Base-by-base conservation (phyloP, 2,797 vertebrate species). In the Muscicapa striata region DNA sequence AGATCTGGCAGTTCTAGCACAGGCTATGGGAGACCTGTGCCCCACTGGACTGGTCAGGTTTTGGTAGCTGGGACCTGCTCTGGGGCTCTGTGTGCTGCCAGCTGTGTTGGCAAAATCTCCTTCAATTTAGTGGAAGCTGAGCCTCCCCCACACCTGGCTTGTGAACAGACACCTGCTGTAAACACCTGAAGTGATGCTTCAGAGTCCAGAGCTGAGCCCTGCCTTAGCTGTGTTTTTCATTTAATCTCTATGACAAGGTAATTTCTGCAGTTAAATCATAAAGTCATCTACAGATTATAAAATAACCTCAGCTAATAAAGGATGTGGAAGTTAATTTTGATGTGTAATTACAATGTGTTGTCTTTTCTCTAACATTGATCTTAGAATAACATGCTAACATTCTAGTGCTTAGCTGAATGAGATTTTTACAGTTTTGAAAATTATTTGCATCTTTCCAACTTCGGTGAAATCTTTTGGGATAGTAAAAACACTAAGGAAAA, bases 351-450 rank as follows among this genome's bases (percentile, higher is more conserved):
- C 80, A 78, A 46, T 21, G 30, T 5, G 14, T 14, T 85, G 29
- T 59, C 24, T 83, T 83, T 91, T 83, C 62, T 73, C 20, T 74
- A 81, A 49, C 23, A 89, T 49, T 41, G n/a, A 30, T 80, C 34
- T 89, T 77, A 58, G 67, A 87, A 84, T 36, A 89, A 66, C 40
- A 57, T 14, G 38, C 38, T 34, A 66, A 52, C 17, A 89, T 89
- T 52, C 76, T 27, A 61, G 32, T 41, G 13, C 29, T 91, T 83
- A 74, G 57, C 6, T 40, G 70, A 68, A 89, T 72, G 6, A 82
- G 59, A 41, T 82, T 92, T 82, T 93, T 77, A 59, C 23, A 62
- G 16, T 69, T 87, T 90, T 68, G 75, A 90, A 93, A 94, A 86
- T 91, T 17, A 66, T 79, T 84, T 89, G 15, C 51, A 21, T 58